Conservation (phyloP, 2,888 invertebrate genomes). For the Drosophila fungiperda region DNA sequence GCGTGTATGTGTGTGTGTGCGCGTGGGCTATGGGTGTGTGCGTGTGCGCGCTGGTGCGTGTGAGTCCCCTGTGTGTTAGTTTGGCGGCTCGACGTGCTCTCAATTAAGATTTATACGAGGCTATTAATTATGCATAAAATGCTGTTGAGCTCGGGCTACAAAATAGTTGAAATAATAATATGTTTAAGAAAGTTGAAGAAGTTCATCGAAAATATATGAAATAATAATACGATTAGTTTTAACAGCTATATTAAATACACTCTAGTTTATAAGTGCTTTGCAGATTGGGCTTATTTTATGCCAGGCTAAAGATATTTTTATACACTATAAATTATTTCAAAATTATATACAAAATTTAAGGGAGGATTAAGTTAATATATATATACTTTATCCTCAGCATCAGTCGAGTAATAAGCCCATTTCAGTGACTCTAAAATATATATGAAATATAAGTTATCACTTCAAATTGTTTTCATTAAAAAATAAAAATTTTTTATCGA, state of each 20-base stretch:
- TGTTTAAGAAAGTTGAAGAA: not conserved
- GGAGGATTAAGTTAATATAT: too few relatives aligned
- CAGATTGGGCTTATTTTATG: not conserved
- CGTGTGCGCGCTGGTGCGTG: conserved; percentile 23
- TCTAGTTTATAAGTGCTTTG: not conserved
- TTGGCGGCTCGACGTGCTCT: conserved; percentile 5
- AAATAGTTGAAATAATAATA: not conserved
- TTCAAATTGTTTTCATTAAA: not conserved
- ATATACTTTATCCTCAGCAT: not conserved
- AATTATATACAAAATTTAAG: too few relatives aligned
- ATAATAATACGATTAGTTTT: not conserved
- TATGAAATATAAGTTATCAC: not conserved
- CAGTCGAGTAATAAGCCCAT: not conserved
- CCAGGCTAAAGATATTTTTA: not conserved
- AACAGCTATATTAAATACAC: not conserved
- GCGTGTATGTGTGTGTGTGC: conserved; percentile 10
- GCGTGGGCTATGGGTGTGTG: not conserved
- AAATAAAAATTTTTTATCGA: not conserved
- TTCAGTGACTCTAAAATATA: not conserved
- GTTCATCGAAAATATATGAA: not conserved
- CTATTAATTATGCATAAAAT: conserved; percentile 1
- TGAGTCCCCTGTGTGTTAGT: conserved; percentile 17
- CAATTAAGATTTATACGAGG: conserved; percentile 20
- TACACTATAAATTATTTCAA: not conserved
- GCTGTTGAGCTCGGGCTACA: not conserved